Conservation (phyloP, 2,797 vertebrate species). For the Neoniphon sammara region DNA sequence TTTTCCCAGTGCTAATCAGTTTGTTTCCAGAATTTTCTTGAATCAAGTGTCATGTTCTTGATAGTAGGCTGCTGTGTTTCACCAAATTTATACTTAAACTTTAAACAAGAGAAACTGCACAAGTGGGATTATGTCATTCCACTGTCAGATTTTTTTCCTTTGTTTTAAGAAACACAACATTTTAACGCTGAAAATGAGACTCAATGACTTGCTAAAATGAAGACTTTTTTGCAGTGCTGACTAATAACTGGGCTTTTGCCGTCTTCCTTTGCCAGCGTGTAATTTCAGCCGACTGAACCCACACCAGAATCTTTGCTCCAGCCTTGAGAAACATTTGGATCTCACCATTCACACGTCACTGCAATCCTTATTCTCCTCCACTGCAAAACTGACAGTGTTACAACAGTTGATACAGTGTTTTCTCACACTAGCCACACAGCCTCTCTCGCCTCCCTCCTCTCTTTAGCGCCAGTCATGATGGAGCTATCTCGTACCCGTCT, state of each 20-base stretch:
- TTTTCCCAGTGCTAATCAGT: no score
- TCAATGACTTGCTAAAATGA: no score
- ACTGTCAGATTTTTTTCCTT: no score
- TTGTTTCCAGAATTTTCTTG: no score
- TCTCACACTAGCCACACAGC: slow-evolving; percentile 45
- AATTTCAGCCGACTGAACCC: slow-evolving; percentile 27
- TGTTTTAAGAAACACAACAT: no score
- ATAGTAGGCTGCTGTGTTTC: no score
- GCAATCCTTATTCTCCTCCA: slow-evolving; percentile 60
- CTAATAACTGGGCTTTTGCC: slow-evolving; percentile 45
- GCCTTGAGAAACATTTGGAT: slow-evolving; percentile 37
- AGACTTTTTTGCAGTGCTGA: neutral
- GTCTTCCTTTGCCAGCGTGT: slow-evolving; percentile 42
- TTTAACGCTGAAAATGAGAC: no score
- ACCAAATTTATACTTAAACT: no score
- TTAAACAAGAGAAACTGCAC: no score
- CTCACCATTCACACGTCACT: slow-evolving; percentile 44
- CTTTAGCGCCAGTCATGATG: slow-evolving; percentile 49
- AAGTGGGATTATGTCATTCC: no score
- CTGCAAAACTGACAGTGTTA: slow-evolving; percentile 47
- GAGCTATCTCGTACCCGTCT: slow-evolving; percentile 39
- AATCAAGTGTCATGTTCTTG: no score
- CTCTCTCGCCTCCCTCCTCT: slow-evolving; percentile 44
- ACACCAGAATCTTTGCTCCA: slow-evolving; percentile 19
- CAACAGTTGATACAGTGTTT: slow-evolving; percentile 67